Evolutionary conservation across 2,797 vertebrate species (phyloP).

Genomic region (Hyperoplus immaculatus): DNA sequence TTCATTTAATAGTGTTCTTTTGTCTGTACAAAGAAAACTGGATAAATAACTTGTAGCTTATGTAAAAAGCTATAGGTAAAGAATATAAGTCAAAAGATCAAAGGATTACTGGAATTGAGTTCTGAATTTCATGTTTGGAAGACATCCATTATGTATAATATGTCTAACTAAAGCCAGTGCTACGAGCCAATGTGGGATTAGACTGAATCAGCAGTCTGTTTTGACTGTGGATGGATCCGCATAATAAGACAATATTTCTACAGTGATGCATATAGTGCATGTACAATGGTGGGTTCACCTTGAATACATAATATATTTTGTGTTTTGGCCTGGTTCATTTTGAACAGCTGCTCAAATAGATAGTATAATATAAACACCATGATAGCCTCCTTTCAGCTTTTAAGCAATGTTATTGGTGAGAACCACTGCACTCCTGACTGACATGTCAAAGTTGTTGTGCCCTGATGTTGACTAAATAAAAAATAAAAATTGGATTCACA

Average conservation of each 20-base stretch:
- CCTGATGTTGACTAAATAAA: background rate
- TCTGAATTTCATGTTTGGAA: conserved; percentile 8
- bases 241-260: background rate
- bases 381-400: background rate
- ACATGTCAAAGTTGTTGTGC: background rate
- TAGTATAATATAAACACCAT: background rate
- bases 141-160: conserved; percentile 13
- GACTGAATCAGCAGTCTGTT: conserved; percentile 19
- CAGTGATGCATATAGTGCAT: background rate
- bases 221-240: conserved; percentile 21
- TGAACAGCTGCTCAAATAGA: background rate
- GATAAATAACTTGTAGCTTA: background rate
- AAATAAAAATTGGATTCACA: background rate
- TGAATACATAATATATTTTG: conserved; percentile 4
- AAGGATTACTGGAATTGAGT: background rate
- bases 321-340: background rate
- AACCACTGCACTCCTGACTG: background rate
- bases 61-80: background rate
- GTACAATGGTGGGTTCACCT: background rate
- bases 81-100: background rate
- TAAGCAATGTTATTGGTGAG: background rate
- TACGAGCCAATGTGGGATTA: conserved; percentile 27
- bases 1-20: conserved; percentile 13
- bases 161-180: conserved; percentile 6
- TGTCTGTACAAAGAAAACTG: conserved; percentile 13